Base-by-base conservation (phyloP, 2,113 vertebrate species). In the Oreochromis niloticus region DNA sequence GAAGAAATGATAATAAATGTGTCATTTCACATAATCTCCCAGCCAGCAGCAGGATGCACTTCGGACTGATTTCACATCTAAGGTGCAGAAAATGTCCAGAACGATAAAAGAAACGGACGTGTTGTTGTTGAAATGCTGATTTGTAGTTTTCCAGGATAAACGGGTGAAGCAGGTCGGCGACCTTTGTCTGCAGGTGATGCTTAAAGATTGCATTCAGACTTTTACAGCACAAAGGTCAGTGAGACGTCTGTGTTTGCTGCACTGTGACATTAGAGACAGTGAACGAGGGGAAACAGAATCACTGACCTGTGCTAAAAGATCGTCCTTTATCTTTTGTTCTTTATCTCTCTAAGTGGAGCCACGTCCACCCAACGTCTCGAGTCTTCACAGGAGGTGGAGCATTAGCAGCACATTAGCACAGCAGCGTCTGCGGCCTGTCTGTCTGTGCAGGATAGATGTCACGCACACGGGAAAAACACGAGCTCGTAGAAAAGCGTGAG, bases 101-200 rank as follows among this genome's bases (percentile, higher is more conserved):
- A 13, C 6, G 4, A 17, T 54, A 75, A 30, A 17, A 41, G 5
- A 19, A 2, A 30, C 1, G 4, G 17, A 48, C 4, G 10, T 27
- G 6, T 66, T 43, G 16, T 59, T 32, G 6, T 27, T 6, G 6
- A 83, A 71, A 14, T 22, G 22, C 6, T 43, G 8, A 30, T 30
- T 24, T 54, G n/a, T 22, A 54, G 7, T 81, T 79, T 86, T 24
- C 9, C 7, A 32, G 34, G 10, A 83, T 63, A 50, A 46, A 6
- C 10, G 22, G 30, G 2, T 7, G 5, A 59, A 41, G 9, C n/a
- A 41, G 34, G 13, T 1, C 9, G 1, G 11, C 6, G 73, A 88
- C 79, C 84, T 89, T 92, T 86, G 48, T 46, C 27, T 91, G 71
- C 78, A 55, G 86, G 48, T 85, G 41, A 82, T 85, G 50, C 71